Conservation (phyloP, 2,113 vertebrate genomes). For the Zosterops hypoxanthus region DNA sequence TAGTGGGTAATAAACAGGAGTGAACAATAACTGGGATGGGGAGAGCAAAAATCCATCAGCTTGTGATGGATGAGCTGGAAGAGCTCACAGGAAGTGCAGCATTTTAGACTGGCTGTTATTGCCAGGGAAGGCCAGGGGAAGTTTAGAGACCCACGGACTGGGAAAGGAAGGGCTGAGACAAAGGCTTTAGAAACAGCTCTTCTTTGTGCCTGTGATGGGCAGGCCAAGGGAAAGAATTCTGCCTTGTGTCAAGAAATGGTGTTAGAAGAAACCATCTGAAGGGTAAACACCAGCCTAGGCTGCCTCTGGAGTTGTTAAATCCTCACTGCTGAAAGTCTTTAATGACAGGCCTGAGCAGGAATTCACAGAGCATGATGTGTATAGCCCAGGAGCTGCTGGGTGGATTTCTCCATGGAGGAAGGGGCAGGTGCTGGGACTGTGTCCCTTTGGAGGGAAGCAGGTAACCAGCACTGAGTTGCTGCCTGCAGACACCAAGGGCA, state of each 20-base stretch:
- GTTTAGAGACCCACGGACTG: not conserved
- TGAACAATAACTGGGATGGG: not conserved
- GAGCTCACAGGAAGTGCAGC: not conserved
- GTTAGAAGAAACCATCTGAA: not conserved
- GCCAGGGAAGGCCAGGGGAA: not conserved
- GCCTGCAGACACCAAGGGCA: not conserved
- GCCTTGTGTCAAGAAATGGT: not conserved
- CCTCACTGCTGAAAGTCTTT: not conserved
- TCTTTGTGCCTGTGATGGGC: not conserved
- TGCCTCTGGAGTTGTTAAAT: not conserved
- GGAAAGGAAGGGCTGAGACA: not conserved
- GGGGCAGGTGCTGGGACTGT: not conserved
- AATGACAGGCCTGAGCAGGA: not conserved
- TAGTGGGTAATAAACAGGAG: not conserved
- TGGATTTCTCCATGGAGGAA: not conserved
- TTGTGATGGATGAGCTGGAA: not conserved
- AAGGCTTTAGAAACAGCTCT: not conserved
- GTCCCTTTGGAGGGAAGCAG: not conserved
- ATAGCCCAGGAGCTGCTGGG: not conserved
- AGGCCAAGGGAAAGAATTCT: not conserved
- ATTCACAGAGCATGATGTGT: not conserved
- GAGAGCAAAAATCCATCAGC: not conserved
- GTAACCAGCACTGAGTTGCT: not conserved
- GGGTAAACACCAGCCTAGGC: not conserved
- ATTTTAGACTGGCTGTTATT: fast-evolving